Evolutionary conservation across 2,797 vertebrate genomes (phyloP).

Genomic region (Menidia menidia): DNA sequence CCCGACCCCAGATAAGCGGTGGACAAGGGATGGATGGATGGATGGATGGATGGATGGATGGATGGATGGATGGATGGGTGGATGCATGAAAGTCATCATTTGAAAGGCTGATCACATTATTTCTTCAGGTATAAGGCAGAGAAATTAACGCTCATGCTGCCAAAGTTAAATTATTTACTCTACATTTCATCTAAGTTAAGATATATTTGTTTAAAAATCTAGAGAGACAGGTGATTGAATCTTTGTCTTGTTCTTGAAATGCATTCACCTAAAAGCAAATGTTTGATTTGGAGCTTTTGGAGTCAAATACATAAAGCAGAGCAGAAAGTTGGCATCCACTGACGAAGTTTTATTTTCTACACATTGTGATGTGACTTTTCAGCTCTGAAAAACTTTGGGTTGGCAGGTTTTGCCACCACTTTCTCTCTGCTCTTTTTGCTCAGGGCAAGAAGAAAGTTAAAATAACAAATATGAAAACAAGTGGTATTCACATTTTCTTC

Average conservation of each 20-base stretch:
- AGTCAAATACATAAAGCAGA: slow-evolving; percentile 43
- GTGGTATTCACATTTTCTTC: too few species aligned
- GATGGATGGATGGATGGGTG: too few species aligned
- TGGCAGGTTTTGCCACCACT: too few species aligned
- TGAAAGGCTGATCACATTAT: too few species aligned
- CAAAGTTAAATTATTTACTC: slow-evolving; percentile 4
- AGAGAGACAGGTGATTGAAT: slow-evolving; percentile 20
- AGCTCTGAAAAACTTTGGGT: too few species aligned
- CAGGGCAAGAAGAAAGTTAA: too few species aligned
- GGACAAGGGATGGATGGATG: too few species aligned
- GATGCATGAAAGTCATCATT: too few species aligned
- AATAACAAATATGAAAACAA: too few species aligned
- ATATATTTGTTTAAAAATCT: slow-evolving; percentile 3
- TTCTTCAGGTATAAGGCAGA: neutral
- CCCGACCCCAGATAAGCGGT: too few species aligned
- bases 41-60: too few species aligned
- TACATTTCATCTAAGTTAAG: slow-evolving; percentile 2
- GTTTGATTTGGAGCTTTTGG: slow-evolving; percentile 36
- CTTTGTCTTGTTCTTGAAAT: slow-evolving; percentile 11
- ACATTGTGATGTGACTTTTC: neutral
- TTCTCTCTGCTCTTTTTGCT: neutral
- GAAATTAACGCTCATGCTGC: neutral
- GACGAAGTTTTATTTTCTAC: slow-evolving; percentile 33
- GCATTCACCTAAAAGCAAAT: slow-evolving; percentile 7
- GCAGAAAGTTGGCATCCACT: slow-evolving; percentile 24